Percentiles rank a stretch among this genome's conserved stretches.
These are phyloP conservation scores for Thera britannica DNA, from an alignment of 2,888 invertebrate species.

Conservation along the genomic window DNA sequence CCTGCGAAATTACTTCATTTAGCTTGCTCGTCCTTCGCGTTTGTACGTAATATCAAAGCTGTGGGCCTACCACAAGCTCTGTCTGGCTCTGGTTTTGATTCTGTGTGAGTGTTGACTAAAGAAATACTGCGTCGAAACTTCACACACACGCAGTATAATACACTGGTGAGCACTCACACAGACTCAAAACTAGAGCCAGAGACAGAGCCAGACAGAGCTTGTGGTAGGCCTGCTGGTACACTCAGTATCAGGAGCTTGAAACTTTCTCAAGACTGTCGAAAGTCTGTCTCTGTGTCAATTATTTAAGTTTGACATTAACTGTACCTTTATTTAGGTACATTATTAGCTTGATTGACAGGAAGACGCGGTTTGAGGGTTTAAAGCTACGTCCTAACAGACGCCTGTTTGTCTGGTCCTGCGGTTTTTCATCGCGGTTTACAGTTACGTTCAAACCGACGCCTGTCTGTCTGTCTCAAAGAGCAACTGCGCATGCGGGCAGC, in stretches of 20 bases:
- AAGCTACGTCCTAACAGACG: no score
- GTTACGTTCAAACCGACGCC: not conserved
- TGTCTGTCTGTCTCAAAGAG: not conserved
- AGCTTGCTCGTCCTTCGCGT: slow-evolving; percentile 11
- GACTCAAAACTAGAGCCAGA: no score
- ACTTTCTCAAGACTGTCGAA: not conserved
- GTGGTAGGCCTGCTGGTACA: not conserved
- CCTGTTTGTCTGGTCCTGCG: not conserved
- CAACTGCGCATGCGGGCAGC: no score
- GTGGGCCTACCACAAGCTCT: no score
- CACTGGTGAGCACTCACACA: no score
- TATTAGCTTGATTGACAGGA: slow-evolving; percentile 1
- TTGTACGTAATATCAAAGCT: slow-evolving; percentile 3
- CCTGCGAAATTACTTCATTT: slow-evolving; percentile 6
- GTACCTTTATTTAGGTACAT: not conserved
- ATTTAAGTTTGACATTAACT: not conserved
- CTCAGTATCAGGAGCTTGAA: not conserved
- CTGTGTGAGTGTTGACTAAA: no score
- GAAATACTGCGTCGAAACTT: no score
- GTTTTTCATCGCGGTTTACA: not conserved
- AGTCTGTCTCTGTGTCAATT: no score
- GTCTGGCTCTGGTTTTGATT: no score
- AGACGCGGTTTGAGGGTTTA: no score
- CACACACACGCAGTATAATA: no score
- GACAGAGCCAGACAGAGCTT: no score